Evolutionary conservation across 2,113 vertebrate species (phyloP).

Genomic region (Lamprotornis superbus): DNA sequence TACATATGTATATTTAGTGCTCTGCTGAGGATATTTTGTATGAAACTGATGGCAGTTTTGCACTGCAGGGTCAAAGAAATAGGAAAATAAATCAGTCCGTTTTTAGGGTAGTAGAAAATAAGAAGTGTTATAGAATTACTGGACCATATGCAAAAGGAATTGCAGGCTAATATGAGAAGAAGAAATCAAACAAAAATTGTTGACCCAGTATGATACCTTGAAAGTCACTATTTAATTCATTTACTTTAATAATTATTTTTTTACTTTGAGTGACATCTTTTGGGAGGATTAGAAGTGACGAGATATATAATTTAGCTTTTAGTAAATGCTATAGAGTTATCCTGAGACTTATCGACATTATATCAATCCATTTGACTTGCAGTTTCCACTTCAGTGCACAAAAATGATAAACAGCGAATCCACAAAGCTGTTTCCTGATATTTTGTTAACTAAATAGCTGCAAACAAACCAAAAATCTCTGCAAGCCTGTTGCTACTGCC

Average conservation of each 20-base stretch:
- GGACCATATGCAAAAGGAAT: neutral
- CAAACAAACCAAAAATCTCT: neutral
- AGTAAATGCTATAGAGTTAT: neutral
- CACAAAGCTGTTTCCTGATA: neutral
- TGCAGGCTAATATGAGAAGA: neutral
- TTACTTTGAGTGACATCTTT: neutral
- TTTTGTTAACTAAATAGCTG: slow-evolving; percentile 5
- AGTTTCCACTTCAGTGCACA: neutral
- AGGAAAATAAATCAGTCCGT: neutral
- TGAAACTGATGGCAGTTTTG: neutral
- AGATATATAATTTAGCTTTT: neutral
- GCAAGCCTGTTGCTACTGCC: neutral
- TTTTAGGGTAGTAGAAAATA: neutral
- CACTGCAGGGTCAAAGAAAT: neutral
- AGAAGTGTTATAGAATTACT: neutral
- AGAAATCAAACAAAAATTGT: neutral
- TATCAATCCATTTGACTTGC: neutral
- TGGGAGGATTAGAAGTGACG: neutral
- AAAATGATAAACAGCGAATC: neutral
- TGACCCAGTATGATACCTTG: neutral
- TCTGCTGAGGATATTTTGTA: neutral
- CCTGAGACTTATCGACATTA: neutral
- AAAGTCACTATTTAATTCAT: neutral
- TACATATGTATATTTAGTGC: neutral
- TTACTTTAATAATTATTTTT: neutral